Evolutionary conservation across 2,797 vertebrate genomes (phyloP), one percentile per base, ranked within the genome.

Genomic region (Leucoraja ocellata): DNA sequence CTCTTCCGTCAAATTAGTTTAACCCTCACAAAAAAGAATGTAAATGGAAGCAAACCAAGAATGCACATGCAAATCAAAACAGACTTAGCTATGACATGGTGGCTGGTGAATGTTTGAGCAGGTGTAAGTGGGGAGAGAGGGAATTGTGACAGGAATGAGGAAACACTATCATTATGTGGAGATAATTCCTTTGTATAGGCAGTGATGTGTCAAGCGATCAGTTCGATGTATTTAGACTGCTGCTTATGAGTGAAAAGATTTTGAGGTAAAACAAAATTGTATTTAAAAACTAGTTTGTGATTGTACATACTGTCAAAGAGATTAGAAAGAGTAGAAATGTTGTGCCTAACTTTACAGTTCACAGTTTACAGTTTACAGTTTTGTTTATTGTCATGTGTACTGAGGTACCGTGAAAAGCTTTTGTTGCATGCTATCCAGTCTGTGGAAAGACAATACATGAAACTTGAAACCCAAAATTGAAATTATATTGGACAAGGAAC

Each of bases 1-100:
- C 32, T 88, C 84, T 88, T 88, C 84, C 36, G 63, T 36, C 84
- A 88, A 88, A 68, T 68, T 68, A 88, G 32, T 88, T 88, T 88
- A 68, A 68, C n/a, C 61, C 63, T 68, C 28, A 68, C n/a, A 36
- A 68, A n/a, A 54, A 68, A 32, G 61, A 88, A 68, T 68, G 63
- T 36, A 88, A 88, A 88, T 16, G 36, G 32, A 88, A 88, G 16
- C 32, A 68, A 32, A 88, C 32, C 63, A 68, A 21, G n/a, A 88
- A 88, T 68, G 32, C 18, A 32, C 61, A 65, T 88, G n/a, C 84
- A 88, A 68, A 68, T 65, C 32, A 32, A 21, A 88, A 36, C 84
- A 36, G 39, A 65, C 36, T 88, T 68, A 36, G 61, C 65, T 88
- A 23, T 68, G 61, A 65, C 9, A 88, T 65, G n/a, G 68, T 88